Percentiles rank a stretch among this genome's conserved stretches.
These are phyloP conservation scores for Sicus ferrugineus DNA, from an alignment of 2,888 invertebrate genomes.

Conservation along the genomic window DNA sequence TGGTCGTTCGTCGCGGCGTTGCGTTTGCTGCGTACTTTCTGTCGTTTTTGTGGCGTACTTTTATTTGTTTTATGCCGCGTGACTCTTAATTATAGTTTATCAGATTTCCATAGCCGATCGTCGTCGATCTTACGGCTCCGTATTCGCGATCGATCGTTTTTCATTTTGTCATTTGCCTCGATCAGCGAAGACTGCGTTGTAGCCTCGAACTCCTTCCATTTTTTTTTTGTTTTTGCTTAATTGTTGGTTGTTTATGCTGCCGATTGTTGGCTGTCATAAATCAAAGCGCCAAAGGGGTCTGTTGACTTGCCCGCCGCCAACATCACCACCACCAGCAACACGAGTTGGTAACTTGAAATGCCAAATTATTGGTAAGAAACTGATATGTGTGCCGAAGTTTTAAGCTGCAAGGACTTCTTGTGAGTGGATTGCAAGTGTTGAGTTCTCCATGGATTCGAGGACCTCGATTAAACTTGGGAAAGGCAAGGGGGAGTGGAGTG, in stretches of 20 bases:
- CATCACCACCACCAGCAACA: no score
- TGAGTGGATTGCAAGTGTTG: not conserved
- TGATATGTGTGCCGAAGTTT: not conserved
- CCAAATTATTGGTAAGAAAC: conserved; percentile 10
- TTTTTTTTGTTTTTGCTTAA: no score
- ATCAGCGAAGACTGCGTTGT: not conserved
- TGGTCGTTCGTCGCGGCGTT: not conserved
- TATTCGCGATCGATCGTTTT: conserved; percentile 48
- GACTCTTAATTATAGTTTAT: conserved; percentile 62
- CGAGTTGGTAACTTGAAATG: conserved; percentile 6
- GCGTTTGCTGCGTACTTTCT: not conserved
- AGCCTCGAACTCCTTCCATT: conserved; percentile 24
- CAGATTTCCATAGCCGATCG: conserved; percentile 57
- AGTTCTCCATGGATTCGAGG: not conserved
- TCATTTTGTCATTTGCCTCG: conserved; percentile 53
- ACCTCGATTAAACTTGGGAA: not conserved
- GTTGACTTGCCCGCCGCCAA: not conserved
- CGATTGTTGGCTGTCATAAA: conserved; percentile 53
- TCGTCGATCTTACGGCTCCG: conserved; percentile 22
- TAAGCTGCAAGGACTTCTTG: not conserved
- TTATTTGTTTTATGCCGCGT: conserved; percentile 39
- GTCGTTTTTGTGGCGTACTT: not conserved
- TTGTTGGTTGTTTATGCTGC: conserved; percentile 50
- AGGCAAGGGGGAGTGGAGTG: not conserved
- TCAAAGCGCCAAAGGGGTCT: conserved; percentile 48